phyloP scores from a whole-genome alignment of 2,113 vertebrate species.

The Amphilophus citrinellus region DNA sequence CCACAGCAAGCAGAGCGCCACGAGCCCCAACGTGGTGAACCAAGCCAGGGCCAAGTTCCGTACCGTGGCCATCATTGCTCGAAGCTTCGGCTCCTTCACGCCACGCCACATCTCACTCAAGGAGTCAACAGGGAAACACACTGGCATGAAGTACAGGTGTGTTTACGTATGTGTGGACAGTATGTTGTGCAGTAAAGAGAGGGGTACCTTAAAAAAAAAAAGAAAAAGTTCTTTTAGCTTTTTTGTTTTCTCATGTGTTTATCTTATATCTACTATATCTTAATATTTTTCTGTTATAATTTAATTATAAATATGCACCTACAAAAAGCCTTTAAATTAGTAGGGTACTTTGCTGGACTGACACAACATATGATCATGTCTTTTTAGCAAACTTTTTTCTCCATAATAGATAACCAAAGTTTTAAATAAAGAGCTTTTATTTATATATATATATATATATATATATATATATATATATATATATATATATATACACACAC shows the following conservation, averaged over 20 bases:
- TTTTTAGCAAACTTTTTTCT: background rate
- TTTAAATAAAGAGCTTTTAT: background rate
- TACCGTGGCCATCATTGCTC: slow-evolving; percentile 97
- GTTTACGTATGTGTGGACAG: slow-evolving; percentile 46
- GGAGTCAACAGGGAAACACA: slow-evolving; percentile 98
- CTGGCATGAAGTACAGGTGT: slow-evolving; percentile 99
- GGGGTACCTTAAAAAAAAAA: background rate
- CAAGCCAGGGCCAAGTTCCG: slow-evolving; percentile 95
- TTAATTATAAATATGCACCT: background rate
- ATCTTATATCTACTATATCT: background rate
- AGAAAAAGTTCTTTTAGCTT: background rate
- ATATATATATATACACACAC: no score
- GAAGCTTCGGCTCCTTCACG: slow-evolving; percentile 95
- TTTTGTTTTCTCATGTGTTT: background rate
- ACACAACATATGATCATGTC: background rate
- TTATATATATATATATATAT: no score
- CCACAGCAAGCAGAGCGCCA: slow-evolving; percentile 93
- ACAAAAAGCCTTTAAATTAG: background rate
- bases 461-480: no score
- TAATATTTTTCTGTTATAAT: slow-evolving; percentile 22
- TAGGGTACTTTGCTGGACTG: background rate
- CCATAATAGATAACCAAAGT: background rate
- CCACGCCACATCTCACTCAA: slow-evolving; percentile 98
- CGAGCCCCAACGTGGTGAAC: slow-evolving; percentile 93
- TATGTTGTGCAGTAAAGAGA: background rate